Base-by-base conservation (phyloP, 2,888 invertebrate genomes). In the Melangyna quadrimaculata region DNA sequence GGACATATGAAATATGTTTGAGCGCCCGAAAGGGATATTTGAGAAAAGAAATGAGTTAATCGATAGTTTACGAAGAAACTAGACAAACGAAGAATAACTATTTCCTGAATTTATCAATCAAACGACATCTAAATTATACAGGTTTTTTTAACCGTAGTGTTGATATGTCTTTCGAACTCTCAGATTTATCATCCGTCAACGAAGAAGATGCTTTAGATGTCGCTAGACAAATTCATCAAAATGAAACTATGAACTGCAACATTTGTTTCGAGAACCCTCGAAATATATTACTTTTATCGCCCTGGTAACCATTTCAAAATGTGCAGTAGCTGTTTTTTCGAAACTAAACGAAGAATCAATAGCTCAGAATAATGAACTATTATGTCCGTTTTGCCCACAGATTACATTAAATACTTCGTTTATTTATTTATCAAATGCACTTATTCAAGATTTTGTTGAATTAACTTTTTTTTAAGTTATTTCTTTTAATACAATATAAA, bases 11-110 rank as follows among this genome's bases (percentile, higher is more conserved):
- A 72, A 17, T 19, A 61, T 72, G 51, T 61, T 72, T 59, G n/a
- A n/a, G n/a, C n/a, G n/a, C n/a, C n/a, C n/a, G n/a, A n/a, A 45
- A 45, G 48, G 10, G 8, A 72, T 48, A 72, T 48, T 59, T 24
- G 32, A 32, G 27, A 59, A 59, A n/a, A 72, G 59, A 8, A 72
- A 72, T 35, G n/a, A 45, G 3, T 59, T 72, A 32, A 72, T 59
- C 9, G 45, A 65, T 1, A 7, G 3, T 17, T 45, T 65, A 65
- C 27, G 3, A 29, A 27, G 1, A 65, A 61, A 19, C 72, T 59
- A 1, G 48, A 59, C 61, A 59, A 61, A 35, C 55, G 57, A 5
- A 71, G 14, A 12, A 55, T 57, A 17, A 57, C 40, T 7, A n/a
- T 32, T 55, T 27, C 40, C 29, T n/a, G 55, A 70, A 24, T 55